Percentiles rank a stretch among this genome's conserved stretches.
Conservation (phyloP, 2,113 vertebrate genomes). For the Eublepharis macularius region DNA sequence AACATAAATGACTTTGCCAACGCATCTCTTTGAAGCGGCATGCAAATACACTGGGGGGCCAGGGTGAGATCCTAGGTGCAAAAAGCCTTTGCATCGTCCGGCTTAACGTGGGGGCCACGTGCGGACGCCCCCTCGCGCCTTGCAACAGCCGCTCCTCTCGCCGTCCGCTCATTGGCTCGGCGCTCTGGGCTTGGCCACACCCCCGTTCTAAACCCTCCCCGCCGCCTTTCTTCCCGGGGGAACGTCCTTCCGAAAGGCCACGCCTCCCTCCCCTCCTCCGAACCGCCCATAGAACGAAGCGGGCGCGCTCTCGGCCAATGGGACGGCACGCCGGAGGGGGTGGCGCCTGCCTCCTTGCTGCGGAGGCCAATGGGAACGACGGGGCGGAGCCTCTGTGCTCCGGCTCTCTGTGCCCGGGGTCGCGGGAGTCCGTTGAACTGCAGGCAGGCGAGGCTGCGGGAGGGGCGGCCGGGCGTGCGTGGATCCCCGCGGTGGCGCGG, state of each 20-base stretch:
- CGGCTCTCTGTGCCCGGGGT: neutral
- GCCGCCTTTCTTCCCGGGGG: too few species aligned
- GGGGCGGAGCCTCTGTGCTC: neutral
- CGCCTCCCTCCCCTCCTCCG: neutral
- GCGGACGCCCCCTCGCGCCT: too few species aligned
- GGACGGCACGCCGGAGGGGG: neutral
- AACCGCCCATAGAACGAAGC: neutral
- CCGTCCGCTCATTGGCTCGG: neutral
- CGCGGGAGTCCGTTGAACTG: neutral
- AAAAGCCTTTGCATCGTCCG: too few species aligned
- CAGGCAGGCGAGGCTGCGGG: neutral
- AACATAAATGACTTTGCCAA: too few species aligned
- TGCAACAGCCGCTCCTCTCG: neutral
- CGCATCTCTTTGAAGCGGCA: too few species aligned
- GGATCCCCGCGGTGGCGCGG: neutral
- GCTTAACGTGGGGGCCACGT: too few species aligned
- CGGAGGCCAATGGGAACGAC: neutral
- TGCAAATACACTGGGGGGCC: too few species aligned
- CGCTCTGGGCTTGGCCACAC: neutral
- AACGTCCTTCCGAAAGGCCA: neutral
- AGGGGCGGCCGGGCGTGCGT: neutral
- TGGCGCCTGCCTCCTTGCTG: neutral
- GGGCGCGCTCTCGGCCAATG: neutral
- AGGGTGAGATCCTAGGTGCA: too few species aligned
- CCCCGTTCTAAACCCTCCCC: neutral